Conservation (phyloP, 2,113 vertebrate species). For the Chlorodrepanis virens region DNA sequence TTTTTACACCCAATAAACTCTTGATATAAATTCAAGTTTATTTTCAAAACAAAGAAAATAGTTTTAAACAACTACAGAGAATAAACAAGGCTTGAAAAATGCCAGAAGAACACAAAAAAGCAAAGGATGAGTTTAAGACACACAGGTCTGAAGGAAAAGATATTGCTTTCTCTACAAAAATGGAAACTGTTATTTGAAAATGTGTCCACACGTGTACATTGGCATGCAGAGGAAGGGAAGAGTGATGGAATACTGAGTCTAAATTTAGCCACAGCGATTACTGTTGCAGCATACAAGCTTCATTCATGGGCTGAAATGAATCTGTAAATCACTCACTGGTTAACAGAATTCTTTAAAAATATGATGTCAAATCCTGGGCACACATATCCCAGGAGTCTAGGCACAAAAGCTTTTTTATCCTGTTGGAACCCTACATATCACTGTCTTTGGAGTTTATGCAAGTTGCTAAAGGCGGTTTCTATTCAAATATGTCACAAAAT, state of each 20-base stretch:
- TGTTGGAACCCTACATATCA: rapidly evolving
- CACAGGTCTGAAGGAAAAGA: neutral
- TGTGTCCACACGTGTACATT: neutral
- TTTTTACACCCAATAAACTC: neutral
- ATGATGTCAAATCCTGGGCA: neutral
- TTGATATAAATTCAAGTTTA: neutral
- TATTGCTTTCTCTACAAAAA: neutral
- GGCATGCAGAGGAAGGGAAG: neutral
- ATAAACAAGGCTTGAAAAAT: neutral
- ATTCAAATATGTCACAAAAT: neutral
- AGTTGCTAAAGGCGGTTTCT: neutral
- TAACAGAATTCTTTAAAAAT: neutral
- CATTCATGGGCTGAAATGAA: neutral
- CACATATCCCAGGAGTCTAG: neutral
- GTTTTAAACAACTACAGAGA: neutral
- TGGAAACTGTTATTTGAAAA: neutral
- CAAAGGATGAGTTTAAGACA: neutral
- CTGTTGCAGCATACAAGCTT: neutral
- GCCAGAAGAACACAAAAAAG: neutral
- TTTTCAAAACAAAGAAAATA: neutral
- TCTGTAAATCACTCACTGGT: neutral
- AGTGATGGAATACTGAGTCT: neutral
- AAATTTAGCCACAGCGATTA: neutral
- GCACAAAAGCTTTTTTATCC: neutral
- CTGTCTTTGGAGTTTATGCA: neutral